Base-by-base conservation (phyloP, 2,797 vertebrate species). In the Halcyon smyrnensis region DNA sequence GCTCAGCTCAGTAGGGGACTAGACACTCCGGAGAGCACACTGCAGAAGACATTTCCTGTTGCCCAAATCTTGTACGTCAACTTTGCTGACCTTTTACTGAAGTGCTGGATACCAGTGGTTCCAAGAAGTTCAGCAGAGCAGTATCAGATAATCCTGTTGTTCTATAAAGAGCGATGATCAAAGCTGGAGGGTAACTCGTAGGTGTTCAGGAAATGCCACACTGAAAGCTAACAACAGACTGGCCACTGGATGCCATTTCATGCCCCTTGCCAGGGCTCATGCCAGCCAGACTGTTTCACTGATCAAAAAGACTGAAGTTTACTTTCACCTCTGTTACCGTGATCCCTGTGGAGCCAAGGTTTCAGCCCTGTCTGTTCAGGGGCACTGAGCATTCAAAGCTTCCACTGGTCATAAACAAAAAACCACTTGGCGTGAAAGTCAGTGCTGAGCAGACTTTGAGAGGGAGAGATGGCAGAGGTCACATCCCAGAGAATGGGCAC, bases 301-400 rank as follows among this genome's bases (percentile, higher is more conserved):
- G 93, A 97, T 95, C 95, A 97, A 95, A 95, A 89, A 54, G 15
- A 16, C 70, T 11, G 5, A 28, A 74, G 76, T 3, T 80, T 32
- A 30, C 68, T 79, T 85, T 77, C 56, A 63, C 79, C 73, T 67
- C 16, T 60, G 76, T 14, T 79, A 45, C 11, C 25, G 36, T 2
- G 32, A 41, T 68, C 59, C 68, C 68, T 4, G 28, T 4, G 39
- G 41, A 57, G 53, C 30, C 18, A 46, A 28, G 57, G 23, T n/a
- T 50, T 64, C 79, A 91, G 68, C 60, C 36, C 67, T 65, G 67
- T 23, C 56, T 1, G 8, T 28, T 20, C 63, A 43, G n/a, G 39
- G 78, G 71, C 84, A 34, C 41, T 2, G 34, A 75, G 39, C 32
- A 21, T 36, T 70, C 50, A 69, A 53, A 79, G 30, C 59, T 84